Evolutionary conservation across 2,797 vertebrate genomes (phyloP).

Genomic region (Poeciliopsis presidionis): DNA sequence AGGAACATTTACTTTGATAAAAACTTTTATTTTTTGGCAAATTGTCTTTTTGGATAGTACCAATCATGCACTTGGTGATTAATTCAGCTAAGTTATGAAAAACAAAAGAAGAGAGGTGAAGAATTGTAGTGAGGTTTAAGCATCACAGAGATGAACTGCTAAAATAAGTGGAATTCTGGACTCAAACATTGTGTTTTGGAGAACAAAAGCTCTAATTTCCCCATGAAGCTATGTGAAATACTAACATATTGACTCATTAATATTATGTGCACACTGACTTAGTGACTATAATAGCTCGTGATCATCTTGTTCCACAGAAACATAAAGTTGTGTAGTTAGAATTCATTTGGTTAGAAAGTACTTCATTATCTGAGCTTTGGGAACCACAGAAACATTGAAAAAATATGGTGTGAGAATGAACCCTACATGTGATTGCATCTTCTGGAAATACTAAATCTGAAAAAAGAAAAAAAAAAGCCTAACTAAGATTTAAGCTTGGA

Average conservation of each 20-base stretch:
- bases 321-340: background rate
- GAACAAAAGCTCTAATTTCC: background rate
- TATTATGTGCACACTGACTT: background rate
- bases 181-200: background rate
- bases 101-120: background rate
- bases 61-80: background rate
- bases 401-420: background rate
- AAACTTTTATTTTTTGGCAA: background rate
- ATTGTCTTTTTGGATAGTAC: background rate
- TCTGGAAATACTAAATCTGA: background rate
- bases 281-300: background rate
- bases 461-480: background rate
- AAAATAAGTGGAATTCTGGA: background rate
- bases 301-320: background rate
- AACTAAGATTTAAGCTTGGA: no score
- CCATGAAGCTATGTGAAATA: background rate
- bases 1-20: conserved; percentile 16
- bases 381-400: background rate
- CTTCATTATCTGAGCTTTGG: background rate
- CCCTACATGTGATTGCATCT: background rate
- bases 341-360: background rate
- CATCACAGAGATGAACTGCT: background rate
- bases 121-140: no score
- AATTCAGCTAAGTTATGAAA: background rate
- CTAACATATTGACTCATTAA: background rate